phyloP scores from a whole-genome alignment of 2,888 invertebrate species.

The Ochropacha duplaris region DNA sequence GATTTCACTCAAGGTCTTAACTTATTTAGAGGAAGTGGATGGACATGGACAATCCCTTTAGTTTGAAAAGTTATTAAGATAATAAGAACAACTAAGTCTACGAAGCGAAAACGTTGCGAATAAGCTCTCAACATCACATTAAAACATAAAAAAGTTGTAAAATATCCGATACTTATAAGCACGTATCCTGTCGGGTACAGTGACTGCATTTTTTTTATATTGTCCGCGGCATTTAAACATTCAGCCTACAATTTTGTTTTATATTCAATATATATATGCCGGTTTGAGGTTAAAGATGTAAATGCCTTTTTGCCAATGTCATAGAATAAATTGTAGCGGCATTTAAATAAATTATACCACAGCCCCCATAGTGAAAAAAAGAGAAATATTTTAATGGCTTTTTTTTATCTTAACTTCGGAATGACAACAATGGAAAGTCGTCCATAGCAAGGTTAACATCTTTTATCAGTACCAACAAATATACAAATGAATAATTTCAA shows the following conservation, averaged over 20 bases:
- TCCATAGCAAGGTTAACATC: not conserved
- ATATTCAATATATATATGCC: not conserved
- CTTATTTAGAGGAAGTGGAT: not conserved
- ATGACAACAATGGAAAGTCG: constrained; percentile 5
- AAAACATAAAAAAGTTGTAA: not conserved
- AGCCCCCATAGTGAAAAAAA: not conserved
- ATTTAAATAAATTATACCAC: constrained; percentile 2
- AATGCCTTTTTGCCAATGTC: not conserved
- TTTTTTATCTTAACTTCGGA: constrained; percentile 1
- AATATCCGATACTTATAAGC: constrained; percentile 1
- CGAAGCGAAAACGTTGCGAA: not conserved
- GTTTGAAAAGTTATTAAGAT: not conserved
- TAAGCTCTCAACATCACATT: not conserved
- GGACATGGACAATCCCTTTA: not conserved
- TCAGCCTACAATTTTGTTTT: not conserved
- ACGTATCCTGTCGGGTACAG: constrained; percentile 1
- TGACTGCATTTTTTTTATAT: constrained; percentile 4
- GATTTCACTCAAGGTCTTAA: not conserved
- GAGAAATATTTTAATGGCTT: not conserved
- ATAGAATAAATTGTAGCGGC: constrained; percentile 2
- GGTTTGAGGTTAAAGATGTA: constrained; percentile 1
- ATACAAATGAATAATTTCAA: not conserved
- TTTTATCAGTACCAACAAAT: not conserved
- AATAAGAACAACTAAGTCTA: not conserved
- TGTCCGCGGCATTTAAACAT: not conserved